Evolutionary conservation across 2,113 vertebrate genomes (phyloP), one percentile per base, ranked within the genome.

Genomic region (Neotragus moschatus): DNA sequence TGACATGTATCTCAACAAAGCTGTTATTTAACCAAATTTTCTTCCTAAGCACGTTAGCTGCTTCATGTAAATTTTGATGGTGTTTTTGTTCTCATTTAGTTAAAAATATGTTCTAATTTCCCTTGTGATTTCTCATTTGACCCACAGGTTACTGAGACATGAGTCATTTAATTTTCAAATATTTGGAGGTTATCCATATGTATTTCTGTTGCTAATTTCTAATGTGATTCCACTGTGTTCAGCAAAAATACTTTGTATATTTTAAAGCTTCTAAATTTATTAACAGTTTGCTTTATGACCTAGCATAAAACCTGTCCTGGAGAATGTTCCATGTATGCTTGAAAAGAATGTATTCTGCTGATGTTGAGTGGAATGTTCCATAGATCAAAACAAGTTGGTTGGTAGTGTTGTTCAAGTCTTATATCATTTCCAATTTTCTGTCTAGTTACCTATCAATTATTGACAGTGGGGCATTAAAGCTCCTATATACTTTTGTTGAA

Each of bases 61-160:
- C 25, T 49, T 79, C 43, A 73, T 84, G 53, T 79, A 80, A 91
- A 96, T 61, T 58, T 60, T 58, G 39, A 70, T 53, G 14, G n/a
- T 51, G 28, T 63, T 90, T 77, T 95, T 84, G 70, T 79, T 97
- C 91, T 91, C 80, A 90, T 73, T 97, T 63, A 84, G n/a, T 80
- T 70, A 94, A 92, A 97, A 88, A 84, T 80, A 86, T 89, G 94
- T 90, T 91, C 56, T 84, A 70, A 80, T 90, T 88, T 96, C 45
- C 51, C 88, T 73, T 90, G 49, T 94, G 86, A 94, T 23, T 88
- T 96, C 49, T 89, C 84, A 4, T 56, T 84, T 96, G 84, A 94
- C 45, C 53, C 12, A 49, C 11, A 10, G 25, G 16, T 63, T 85
- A 85, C 45, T 49, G 23, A 90, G 84, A 86, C 8, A 60, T 73